These are phyloP conservation scores for Liparis tanakae DNA, from an alignment of 2,797 vertebrate species.

Conservation along the genomic window DNA sequence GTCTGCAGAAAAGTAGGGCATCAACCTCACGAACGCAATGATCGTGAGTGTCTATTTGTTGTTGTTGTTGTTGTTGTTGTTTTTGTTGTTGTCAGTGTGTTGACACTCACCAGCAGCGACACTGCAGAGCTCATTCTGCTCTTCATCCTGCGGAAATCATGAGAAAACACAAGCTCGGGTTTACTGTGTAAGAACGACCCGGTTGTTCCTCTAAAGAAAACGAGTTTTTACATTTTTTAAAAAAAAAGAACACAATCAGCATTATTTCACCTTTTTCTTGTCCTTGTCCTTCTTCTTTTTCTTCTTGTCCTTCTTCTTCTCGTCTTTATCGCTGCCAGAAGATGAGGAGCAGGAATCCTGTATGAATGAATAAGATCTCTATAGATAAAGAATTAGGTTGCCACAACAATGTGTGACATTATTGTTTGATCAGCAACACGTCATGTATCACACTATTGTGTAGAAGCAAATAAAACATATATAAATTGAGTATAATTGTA, in stretches of 20 bases:
- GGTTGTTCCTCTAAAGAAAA: background rate
- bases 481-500: background rate
- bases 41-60: background rate
- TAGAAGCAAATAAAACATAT: background rate
- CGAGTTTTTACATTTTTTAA: no score
- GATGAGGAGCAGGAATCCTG: slow-evolving; percentile 70
- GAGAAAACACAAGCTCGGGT: background rate
- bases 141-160: slow-evolving; percentile 48
- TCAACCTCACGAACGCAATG: background rate
- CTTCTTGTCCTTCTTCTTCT: slow-evolving; percentile 67
- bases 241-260: background rate
- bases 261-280: slow-evolving; percentile 47
- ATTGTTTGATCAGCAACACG: background rate
- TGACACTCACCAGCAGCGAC: slow-evolving; percentile 47
- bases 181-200: no score
- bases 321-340: slow-evolving; percentile 66
- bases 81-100: background rate
- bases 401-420: background rate
- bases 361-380: background rate
- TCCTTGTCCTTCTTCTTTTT: slow-evolving; percentile 53
- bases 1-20: slow-evolving; percentile 23
- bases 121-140: slow-evolving; percentile 23
- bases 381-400: background rate
- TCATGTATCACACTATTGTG: background rate
- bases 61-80: no score